Evolutionary conservation across 2,113 vertebrate species (phyloP).

Genomic region (Canis aureus): DNA sequence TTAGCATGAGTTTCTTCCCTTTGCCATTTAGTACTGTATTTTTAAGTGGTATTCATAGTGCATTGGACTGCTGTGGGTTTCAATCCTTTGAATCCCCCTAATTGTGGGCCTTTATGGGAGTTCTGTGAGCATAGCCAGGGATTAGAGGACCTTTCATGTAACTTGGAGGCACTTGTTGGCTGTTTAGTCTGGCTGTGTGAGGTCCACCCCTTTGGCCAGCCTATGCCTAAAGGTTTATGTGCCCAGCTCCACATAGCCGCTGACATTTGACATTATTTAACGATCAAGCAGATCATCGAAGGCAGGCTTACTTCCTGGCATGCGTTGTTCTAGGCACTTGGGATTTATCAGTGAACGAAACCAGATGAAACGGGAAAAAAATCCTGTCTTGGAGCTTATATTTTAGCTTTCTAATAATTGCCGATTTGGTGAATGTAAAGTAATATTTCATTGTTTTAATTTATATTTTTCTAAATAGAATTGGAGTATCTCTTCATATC

Average conservation of each 20-base stretch:
- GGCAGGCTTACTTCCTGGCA: background rate
- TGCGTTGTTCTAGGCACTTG: background rate
- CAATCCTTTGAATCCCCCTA: background rate
- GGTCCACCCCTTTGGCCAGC: background rate
- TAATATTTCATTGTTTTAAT: background rate
- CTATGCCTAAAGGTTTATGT: background rate
- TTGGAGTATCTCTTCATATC: background rate
- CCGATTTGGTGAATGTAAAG: background rate
- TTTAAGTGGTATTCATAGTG: background rate
- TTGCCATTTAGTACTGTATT: background rate
- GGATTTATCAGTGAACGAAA: background rate
- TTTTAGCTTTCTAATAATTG: background rate
- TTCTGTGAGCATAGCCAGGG: background rate
- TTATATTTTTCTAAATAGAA: background rate
- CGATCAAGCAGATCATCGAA: background rate
- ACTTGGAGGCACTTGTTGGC: background rate
- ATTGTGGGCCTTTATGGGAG: background rate
- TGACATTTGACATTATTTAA: background rate
- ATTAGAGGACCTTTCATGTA: background rate
- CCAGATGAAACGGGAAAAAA: background rate
- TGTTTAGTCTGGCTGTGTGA: background rate
- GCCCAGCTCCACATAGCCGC: background rate
- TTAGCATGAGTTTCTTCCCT: background rate
- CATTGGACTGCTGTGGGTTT: background rate
- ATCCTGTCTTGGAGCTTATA: background rate